A percentile compares a stretch with the other conserved stretches of the same genome.
Evolutionary conservation across 1,140 invertebrate genomes (phyloP).

Genomic region (Drosophila watanabei): DNA sequence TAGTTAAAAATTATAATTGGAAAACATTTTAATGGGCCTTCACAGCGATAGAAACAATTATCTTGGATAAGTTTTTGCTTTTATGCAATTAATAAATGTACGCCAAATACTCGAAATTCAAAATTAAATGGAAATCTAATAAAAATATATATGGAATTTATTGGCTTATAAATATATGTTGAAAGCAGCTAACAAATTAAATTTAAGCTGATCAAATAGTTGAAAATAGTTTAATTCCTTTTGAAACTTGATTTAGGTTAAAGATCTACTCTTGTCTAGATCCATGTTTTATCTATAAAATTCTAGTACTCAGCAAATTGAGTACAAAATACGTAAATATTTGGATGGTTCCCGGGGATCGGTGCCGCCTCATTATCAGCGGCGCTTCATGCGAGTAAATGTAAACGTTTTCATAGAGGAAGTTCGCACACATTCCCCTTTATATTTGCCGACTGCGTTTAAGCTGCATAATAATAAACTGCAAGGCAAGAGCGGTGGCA

Average conservation of each 20-base stretch:
- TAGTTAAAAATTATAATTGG: constrained; percentile 17
- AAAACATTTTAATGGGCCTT: constrained; percentile 14
- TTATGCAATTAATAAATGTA: constrained; percentile 8
- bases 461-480: constrained; percentile 57
- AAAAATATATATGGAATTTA: background rate
- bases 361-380: constrained; percentile 29
- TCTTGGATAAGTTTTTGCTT: background rate
- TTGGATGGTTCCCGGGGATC: constrained; percentile 4
- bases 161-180: background rate
- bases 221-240: background rate
- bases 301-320: background rate
- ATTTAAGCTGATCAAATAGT: background rate
- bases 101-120: background rate
- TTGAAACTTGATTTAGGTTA: background rate
- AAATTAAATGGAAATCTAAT: background rate
- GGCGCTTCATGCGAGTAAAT: constrained; percentile 29
- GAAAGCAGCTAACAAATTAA: background rate
- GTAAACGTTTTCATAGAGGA: constrained; percentile 48
- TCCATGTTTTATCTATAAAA: background rate
- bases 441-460: constrained; percentile 55
- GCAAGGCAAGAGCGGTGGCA: constrained; percentile 33
- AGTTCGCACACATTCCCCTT: constrained; percentile 30
- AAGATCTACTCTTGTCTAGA: no score
- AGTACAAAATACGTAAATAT: constrained; percentile 18
- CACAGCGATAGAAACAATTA: background rate